Conservation (phyloP, 2,113 vertebrate genomes). For the Oryctolagus cuniculus region mOryCun1.1 NC_091442.1:34432001-34432500, state of each 20-base stretch:
- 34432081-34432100: not conserved
- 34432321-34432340: no score
- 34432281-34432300: not conserved
- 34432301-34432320: no score
- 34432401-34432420: no score
- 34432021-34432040: not conserved
- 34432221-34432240: not conserved
- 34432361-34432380: no score
- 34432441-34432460: no score
- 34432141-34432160: not conserved
- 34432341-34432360: no score
- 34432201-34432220: not conserved
- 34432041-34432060: not conserved
- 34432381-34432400: no score
- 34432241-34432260: not conserved
- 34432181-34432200: not conserved
- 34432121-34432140: not conserved
- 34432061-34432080: not conserved
- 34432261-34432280: not conserved
- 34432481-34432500: no score
- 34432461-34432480: no score
- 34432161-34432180: not conserved
- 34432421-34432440: no score
- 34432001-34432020: not conserved
- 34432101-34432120: not conserved